Base-by-base conservation (phyloP, 2,888 invertebrate genomes). In the Ormyrus pomaceus region DNA sequence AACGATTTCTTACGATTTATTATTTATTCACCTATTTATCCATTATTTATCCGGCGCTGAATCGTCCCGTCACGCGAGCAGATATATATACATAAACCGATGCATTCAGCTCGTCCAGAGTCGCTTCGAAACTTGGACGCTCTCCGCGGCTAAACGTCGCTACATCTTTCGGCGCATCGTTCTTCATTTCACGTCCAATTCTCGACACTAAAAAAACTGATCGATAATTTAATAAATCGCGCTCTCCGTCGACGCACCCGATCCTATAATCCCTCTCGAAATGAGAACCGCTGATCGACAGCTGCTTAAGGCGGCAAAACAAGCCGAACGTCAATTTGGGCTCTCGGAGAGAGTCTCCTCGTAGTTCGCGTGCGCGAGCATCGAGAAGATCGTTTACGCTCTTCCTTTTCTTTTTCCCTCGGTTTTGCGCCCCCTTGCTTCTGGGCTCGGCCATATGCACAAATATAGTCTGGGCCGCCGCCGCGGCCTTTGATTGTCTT, bases 261-360 rank as follows among this genome's bases (percentile, higher is more conserved):
- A 34, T 34, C 34, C 1, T 34, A 2, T 4, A 4, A 2, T 34
- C 34, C 34, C 34, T 34, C 46, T 48, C 19, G 5, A 51, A 61
- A 82, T 89, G 90, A 89, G 90, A 87, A 86, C 87, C 89, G 74
- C 90, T 89, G 87, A 84, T 85, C 86, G 89, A 88, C 90, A 90
- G 90, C 90, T 90, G 90, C 87, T 88, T 79, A 83, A 65, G 66
- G 70, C 86, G 86, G 86, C 87, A 87, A 88, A 88, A 89, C 88
- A 89, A 89, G 86, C 87, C 83, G 88, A 88, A 86, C 86, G 85
- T 73, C 82, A 76, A 77, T 77, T 65, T 74, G 55, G 69, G 48
- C 19, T 72, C 79, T 8, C 58, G 62, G 59, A 46, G n/a, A 56
- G 58, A 4, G 6, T 69, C 7, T 59, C 34, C 34, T 8, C 70